These are phyloP conservation scores for Rhagonycha lutea DNA, from an alignment of 2,888 invertebrate species.

Conservation along the genomic window DNA sequence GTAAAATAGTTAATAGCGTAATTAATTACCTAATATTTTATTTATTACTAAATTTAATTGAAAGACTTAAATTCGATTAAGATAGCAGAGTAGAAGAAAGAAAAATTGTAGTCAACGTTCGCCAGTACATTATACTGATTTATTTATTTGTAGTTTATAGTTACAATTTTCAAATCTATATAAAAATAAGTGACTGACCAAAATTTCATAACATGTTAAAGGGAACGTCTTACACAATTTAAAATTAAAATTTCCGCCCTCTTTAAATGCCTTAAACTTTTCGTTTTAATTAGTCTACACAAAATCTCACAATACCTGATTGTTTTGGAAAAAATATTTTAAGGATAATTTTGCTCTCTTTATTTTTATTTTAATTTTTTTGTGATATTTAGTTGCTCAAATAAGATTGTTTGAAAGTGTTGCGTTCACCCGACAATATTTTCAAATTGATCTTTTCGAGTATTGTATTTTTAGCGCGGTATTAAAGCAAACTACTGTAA, in stretches of 20 bases:
- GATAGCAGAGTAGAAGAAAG: constrained; percentile 26
- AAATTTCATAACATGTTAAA: constrained; percentile 13
- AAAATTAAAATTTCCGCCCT: neutral
- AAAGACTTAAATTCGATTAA: constrained; percentile 40
- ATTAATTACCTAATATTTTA: constrained; percentile 36
- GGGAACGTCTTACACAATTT: neutral
- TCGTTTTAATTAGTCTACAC: neutral
- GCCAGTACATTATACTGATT: constrained; percentile 27
- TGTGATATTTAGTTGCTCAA: constrained; percentile 37
- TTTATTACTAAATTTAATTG: constrained; percentile 44
- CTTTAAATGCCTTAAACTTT: constrained; percentile 1
- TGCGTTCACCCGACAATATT: constrained; percentile 3
- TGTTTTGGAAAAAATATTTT: constrained; percentile 17
- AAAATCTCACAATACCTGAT: neutral
- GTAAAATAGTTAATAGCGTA: constrained; percentile 16
- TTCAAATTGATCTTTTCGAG: constrained; percentile 23
- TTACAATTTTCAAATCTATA: constrained; percentile 16
- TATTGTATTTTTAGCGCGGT: constrained; percentile 38
- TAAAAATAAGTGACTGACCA: constrained; percentile 25
- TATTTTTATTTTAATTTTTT: constrained; percentile 30
- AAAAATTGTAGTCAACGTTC: constrained; percentile 31
- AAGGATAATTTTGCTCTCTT: constrained; percentile 30
- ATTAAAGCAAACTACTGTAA: constrained; percentile 38
- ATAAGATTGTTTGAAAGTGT: constrained; percentile 15
- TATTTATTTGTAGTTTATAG: constrained; percentile 26